Conservation (phyloP, 1,140 invertebrate species). For the Bombus impatiens region DNA sequence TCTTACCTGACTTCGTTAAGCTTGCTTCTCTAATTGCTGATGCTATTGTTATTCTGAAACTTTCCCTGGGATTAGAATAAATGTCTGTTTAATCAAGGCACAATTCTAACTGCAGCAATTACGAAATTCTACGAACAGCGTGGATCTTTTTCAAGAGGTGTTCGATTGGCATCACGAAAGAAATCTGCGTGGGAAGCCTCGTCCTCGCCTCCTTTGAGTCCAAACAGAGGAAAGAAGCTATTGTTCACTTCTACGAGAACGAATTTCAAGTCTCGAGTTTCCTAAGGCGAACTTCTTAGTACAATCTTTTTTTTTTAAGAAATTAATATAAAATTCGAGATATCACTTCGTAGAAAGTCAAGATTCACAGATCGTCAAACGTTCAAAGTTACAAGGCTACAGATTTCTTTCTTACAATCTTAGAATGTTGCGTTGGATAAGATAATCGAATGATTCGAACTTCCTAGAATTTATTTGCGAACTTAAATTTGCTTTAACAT, state of each 20-base stretch:
- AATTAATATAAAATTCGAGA: background rate
- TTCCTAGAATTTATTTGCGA: no score
- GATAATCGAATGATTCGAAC: no score
- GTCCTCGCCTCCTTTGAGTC: conserved; percentile 1
- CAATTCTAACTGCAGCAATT: background rate
- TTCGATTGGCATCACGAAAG: background rate
- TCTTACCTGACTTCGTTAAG: no score
- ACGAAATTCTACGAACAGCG: background rate
- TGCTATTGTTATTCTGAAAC: no score
- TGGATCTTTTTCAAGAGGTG: background rate
- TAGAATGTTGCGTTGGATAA: no score
- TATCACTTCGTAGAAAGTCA: background rate
- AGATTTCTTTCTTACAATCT: no score
- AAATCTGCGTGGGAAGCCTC: conserved; percentile 21
- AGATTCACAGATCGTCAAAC: background rate
- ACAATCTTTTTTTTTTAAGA: background rate
- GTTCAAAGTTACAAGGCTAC: no score
- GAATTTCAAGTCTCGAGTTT: background rate
- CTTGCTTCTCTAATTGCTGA: no score
- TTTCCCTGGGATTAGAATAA: background rate
- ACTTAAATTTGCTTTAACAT: no score
- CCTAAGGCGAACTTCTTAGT: background rate
- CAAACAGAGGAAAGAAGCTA: background rate
- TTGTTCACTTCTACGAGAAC: background rate
- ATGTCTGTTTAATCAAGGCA: background rate